Evolutionary conservation across 2,113 vertebrate species (phyloP), one percentile per base, ranked within the genome.

Genomic region (Corvus hawaiiensis): DNA sequence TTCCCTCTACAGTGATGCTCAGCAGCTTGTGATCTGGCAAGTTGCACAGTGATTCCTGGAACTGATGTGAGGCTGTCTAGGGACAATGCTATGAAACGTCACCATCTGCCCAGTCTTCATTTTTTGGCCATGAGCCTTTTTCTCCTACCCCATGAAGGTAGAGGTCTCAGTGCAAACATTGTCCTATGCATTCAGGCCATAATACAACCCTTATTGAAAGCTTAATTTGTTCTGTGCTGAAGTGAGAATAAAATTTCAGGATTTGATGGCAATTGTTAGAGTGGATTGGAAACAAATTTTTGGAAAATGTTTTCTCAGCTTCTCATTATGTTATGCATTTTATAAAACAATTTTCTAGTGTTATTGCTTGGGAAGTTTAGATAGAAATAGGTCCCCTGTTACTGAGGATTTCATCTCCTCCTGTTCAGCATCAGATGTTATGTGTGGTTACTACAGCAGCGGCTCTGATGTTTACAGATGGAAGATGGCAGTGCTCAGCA

Each of bases 401-500:
- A 88, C 52, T 11, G 32, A 35, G 48, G 52, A 56, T 91, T 91
- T 94, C 17, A 41, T 12, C 48, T 81, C 83, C 79, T 94, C 64
- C 76, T 74, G 69, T 68, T 95, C 76, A 89, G 44, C 56, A 61
- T 92, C 44, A 61, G 33, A 79, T 75, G 33, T n/a, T 48, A 15
- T 32, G 35, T 9, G 69, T 75, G 48, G 84, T 91, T 94, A 81
- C 80, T 72, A 72, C 86, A 84, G 76, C 67, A 77, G 88, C 39
- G 33, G 30, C 26, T 90, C 86, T 94, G 86, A 94, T 93, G 76
- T 95, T 88, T 74, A 39, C 89, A 91, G 77, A 28, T 52, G 59
- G 73, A 92, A 92, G 80, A 84, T 78, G 89, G 86, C 56, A 87
- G 69, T 10, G 68, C 93, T 84, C 86, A 94, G 96, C 91, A 93